Evolutionary conservation across 2,888 invertebrate genomes (phyloP).

Genomic region (Peribatodes rhomboidaria): DNA sequence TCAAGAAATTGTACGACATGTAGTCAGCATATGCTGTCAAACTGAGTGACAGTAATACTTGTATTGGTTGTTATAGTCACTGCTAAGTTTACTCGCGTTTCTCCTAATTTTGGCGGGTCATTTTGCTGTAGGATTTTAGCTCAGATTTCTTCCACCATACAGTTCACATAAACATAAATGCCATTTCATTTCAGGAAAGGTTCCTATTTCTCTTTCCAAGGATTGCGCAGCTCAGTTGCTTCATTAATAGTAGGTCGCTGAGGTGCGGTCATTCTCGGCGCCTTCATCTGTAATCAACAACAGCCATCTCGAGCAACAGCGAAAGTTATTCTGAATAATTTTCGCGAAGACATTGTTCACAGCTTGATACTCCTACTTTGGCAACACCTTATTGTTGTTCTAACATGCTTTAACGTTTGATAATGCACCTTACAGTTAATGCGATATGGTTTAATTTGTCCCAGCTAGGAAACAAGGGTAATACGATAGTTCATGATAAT

Average conservation of each 20-base stretch:
- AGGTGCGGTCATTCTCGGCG: slow-evolving; percentile 14
- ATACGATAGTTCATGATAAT: slow-evolving; percentile 29
- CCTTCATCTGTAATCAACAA: slow-evolving; percentile 41
- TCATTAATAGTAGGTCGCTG: neutral
- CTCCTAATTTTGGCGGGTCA: too few species aligned
- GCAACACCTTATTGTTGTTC: slow-evolving; percentile 43
- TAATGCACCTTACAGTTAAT: neutral
- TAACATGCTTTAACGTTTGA: slow-evolving; percentile 17
- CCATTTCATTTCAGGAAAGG: too few species aligned
- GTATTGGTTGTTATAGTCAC: too few species aligned
- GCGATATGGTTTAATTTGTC: slow-evolving; percentile 14
- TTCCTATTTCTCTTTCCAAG: too few species aligned
- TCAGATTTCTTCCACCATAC: too few species aligned
- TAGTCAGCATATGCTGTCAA: too few species aligned
- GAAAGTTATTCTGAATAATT: slow-evolving; percentile 82
- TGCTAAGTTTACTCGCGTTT: too few species aligned
- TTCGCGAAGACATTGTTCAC: slow-evolving; percentile 82
- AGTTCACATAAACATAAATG: too few species aligned
- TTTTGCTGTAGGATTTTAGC: too few species aligned
- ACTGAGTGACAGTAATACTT: too few species aligned
- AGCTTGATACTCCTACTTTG: slow-evolving; percentile 65
- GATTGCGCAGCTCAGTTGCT: too few species aligned
- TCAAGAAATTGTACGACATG: too few species aligned
- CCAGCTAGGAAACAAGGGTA: slow-evolving; percentile 6
- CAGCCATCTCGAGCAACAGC: slow-evolving; percentile 53